Evolutionary conservation across 2,888 invertebrate genomes (phyloP), one percentile per base, ranked within the genome.

Genomic region (Torymus aiolomorphi): DNA sequence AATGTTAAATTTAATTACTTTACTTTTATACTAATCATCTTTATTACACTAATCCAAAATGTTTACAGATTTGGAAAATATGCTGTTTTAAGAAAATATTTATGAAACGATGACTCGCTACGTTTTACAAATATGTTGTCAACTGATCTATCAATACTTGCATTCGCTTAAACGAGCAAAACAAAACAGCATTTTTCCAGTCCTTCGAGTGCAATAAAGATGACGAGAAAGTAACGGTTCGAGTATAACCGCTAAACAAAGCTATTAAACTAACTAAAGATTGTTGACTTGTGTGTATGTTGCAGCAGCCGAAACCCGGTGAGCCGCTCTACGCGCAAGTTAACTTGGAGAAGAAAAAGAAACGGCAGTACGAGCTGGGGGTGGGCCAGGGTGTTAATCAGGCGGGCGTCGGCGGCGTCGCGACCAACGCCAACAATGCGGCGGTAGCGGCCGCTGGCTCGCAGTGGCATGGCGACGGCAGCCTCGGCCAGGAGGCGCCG

Each of bases 291-390:
- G 87, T 88, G 86, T 88, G 87, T 42, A 42, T 89, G 89, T 89
- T 89, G 88, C 88, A 91, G 89, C 89, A 92, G 90, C 91, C 91
- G 84, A 92, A 92, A 89, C 92, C 92, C 83, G 92, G 92, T 83
- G 93, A 93, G 89, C 93, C 93, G 83, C 91, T 93, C 80, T 93
- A 93, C 89, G 93, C 93, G 87, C 93, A 93, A 91, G 93, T 93
- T 85, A 93, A 93, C 88, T 91, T 93, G 86, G 93, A 93, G 87
- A 93, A 92, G 90, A 93, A 93, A 89, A 92, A 92, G 88, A 92
- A 92, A 87, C 91, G 92, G 83, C 89, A 89, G 85, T 89, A 88
- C 87, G 89, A 89, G 87, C 87, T 89, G 87, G 89, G 89, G 87
- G 87, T 89, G 86, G 89, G 88, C 85, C 90, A 91, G 82, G 87